These are phyloP conservation scores for Pteruthius melanotis DNA, from an alignment of 2,113 vertebrate genomes.

Conservation along the genomic window DNA sequence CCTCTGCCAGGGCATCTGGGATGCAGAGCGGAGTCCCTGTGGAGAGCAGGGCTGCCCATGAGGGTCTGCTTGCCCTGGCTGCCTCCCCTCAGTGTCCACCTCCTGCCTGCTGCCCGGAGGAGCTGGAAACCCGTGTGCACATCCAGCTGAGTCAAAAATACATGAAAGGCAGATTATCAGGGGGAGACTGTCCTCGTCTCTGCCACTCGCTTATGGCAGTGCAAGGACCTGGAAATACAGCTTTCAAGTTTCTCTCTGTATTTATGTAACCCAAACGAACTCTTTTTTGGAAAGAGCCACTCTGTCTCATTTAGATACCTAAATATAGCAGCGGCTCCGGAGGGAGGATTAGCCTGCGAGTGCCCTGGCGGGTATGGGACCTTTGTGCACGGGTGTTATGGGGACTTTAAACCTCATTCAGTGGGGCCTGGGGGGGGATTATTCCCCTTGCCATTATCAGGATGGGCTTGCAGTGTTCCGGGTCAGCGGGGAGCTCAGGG, in stretches of 20 bases:
- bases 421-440: background rate
- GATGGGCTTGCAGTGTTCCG: accelerated
- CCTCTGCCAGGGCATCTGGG: background rate
- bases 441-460: background rate
- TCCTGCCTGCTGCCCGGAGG: background rate
- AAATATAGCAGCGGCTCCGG: background rate
- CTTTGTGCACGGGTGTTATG: background rate
- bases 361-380: background rate
- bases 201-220: background rate
- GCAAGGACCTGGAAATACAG: conserved; percentile 22
- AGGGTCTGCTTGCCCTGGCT: background rate
- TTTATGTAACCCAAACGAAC: conserved; percentile 55
- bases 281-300: conserved; percentile 43
- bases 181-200: background rate
- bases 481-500: accelerated
- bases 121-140: background rate
- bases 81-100: background rate
- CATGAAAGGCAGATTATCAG: background rate
- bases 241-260: conserved; percentile 39
- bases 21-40: background rate
- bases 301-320: conserved; percentile 38
- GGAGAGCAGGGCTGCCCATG: background rate
- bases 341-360: background rate
- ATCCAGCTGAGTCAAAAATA: background rate
- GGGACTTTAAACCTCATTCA: background rate